Conservation (phyloP, 2,797 vertebrate species). For the Scomberomorus guttatus region DNA sequence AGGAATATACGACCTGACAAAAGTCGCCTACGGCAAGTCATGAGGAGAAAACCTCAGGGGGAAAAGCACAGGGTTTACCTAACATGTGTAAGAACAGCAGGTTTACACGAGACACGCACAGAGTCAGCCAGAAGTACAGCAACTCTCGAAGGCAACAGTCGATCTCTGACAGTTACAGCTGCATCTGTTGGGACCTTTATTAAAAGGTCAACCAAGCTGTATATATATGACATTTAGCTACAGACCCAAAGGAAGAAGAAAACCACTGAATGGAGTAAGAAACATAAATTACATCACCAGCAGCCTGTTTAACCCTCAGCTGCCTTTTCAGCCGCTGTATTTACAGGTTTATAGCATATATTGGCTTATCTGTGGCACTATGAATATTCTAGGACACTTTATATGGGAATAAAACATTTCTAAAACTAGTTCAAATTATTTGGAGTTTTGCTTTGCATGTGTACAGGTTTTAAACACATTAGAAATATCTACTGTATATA, state of each 20-base stretch:
- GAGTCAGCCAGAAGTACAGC: background rate
- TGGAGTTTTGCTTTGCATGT: too few species aligned
- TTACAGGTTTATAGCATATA: too few species aligned
- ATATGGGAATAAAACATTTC: too few species aligned
- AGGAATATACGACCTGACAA: background rate
- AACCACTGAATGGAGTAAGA: background rate
- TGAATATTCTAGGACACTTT: too few species aligned
- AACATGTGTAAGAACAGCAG: background rate
- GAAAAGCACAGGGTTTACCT: background rate
- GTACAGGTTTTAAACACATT: too few species aligned
- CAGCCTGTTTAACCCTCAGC: too few species aligned
- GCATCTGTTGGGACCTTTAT: too few species aligned
- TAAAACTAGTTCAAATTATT: too few species aligned
- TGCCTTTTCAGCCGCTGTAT: too few species aligned
- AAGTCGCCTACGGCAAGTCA: background rate
- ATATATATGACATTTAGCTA: background rate
- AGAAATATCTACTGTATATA: too few species aligned
- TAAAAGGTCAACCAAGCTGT: too few species aligned
- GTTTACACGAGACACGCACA: background rate
- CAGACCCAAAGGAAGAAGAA: background rate
- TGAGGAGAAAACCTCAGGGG: background rate
- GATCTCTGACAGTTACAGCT: background rate
- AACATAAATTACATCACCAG: background rate
- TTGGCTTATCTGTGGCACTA: too few species aligned
- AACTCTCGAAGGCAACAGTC: background rate